Evolutionary conservation across 2,797 vertebrate species (phyloP).

Genomic region (Lutra lutra): DNA sequence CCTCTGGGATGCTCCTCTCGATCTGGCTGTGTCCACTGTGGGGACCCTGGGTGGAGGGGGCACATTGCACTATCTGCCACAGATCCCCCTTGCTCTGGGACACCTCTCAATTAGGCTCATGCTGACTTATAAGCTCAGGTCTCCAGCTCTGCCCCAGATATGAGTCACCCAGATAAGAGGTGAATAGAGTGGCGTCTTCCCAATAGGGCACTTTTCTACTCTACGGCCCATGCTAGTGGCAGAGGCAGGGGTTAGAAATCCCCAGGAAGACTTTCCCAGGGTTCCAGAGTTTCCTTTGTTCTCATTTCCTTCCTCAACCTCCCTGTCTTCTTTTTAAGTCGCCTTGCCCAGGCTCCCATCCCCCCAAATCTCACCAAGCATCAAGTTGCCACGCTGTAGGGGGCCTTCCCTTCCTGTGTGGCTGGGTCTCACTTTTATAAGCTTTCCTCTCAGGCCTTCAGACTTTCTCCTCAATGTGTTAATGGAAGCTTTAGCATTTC

Average conservation of each 20-base stretch:
- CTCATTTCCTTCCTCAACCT: neutral
- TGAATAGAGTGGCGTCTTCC: neutral
- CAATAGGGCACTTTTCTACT: neutral
- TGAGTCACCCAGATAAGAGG: neutral
- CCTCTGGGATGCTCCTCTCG: neutral
- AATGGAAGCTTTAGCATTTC: slow-evolving; percentile 19
- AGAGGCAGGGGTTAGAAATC: neutral
- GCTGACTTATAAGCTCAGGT: neutral
- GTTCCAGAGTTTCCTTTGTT: neutral
- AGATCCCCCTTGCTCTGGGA: too few species aligned
- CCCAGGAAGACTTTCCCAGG: neutral
- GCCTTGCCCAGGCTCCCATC: neutral
- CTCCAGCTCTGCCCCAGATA: neutral
- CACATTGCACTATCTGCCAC: neutral
- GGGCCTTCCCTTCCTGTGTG: neutral
- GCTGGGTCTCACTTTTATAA: neutral
- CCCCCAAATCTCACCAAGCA: neutral
- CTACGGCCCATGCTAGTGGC: neutral
- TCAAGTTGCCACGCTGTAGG: neutral
- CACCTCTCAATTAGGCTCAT: too few species aligned
- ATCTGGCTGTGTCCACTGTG: too few species aligned
- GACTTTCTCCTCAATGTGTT: neutral
- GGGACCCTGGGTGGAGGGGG: too few species aligned
- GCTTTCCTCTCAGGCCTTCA: neutral
- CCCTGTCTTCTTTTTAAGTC: neutral